Conservation (phyloP, 2,888 invertebrate genomes). For the Thereva nobilitata region DNA sequence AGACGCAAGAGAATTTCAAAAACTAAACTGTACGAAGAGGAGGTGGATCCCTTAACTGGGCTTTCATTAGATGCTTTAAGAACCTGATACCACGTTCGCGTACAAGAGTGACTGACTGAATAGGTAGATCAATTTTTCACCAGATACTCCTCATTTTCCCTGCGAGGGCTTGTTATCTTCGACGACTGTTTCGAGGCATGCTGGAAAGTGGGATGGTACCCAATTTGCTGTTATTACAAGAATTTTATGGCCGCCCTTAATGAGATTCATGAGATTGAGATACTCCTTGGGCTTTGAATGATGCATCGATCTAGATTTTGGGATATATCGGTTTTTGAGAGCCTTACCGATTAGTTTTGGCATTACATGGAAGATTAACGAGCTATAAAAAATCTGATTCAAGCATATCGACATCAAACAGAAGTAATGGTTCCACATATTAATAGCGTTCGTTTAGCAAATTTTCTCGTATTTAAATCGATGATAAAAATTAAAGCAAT, state of each 20-base stretch:
- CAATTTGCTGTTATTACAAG: constrained; percentile 51
- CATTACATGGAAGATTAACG: constrained; percentile 30
- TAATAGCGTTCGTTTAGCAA: constrained; percentile 25
- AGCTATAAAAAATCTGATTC: constrained; percentile 27
- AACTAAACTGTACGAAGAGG: neutral
- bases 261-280: constrained; percentile 50
- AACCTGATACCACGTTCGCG: constrained; percentile 6
- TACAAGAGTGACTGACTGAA: constrained; percentile 16
- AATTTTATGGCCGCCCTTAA: constrained; percentile 49
- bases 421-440: constrained; percentile 34
- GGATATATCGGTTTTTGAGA: constrained; percentile 28
- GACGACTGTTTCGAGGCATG: constrained; percentile 36
- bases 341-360: constrained; percentile 28
- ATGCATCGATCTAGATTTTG: constrained; percentile 32
- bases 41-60: constrained; percentile 36
- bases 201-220: constrained; percentile 48
- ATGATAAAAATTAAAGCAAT: no score
- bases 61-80: constrained; percentile 32
- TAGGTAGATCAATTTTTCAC: constrained; percentile 36
- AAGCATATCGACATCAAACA: constrained; percentile 22
- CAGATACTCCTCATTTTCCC: constrained; percentile 22
- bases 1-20: constrained; percentile 28
- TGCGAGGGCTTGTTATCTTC: constrained; percentile 21
- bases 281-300: constrained; percentile 19
- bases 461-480: constrained; percentile 16